Evolutionary conservation across 1,140 invertebrate species (phyloP), one percentile per base, ranked within the genome.

Genomic region (Drosophila sturtevanti): DNA sequence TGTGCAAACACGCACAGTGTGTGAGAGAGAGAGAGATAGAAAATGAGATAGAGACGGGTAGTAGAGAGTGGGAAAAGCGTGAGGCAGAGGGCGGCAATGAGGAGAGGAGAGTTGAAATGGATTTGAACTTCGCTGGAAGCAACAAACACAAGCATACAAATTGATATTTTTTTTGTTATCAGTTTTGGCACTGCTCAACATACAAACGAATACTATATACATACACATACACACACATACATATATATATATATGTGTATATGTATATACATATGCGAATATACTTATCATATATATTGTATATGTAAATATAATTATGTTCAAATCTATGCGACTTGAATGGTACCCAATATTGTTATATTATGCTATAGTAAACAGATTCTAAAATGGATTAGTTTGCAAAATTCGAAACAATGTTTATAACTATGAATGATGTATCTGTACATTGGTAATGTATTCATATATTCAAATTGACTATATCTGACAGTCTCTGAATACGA

Each of bases 71-170:
- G 18, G 10, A 10, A 21, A 18, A 18, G 2, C 41, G 16, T 11
- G 16, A 21, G 16, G 7, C 9, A 18, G 41, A 48, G 41, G 41
- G 41, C 41, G 18, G 31, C 7, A 34, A 34, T 34, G 27, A 16
- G 7, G 51, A 60, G 35, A 60, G 37, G 61, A 69, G 44, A 64
- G 12, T 77, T 73, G 76, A 84, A 86, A 86, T 89, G 84, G 84
- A 87, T 87, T 87, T 87, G 84, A 87, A 87, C 82, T 87, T 87
- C 82, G 82, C 68, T 77, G 84, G 64, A 72, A 78, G 66, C 73
- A 38, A 54, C 41, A n/a, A 18, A 27, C 21, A 52, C 35, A 51
- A 22, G n/a, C 22, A 51, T 16, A 63, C 22, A 48, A 48, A 48
- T 59, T 61, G 61, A 59, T 58, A 73, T 31, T 31, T 6, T 63